These are phyloP conservation scores for Oryzias curvinotus DNA, from an alignment of 2,113 vertebrate genomes.

Conservation along the genomic window DNA sequence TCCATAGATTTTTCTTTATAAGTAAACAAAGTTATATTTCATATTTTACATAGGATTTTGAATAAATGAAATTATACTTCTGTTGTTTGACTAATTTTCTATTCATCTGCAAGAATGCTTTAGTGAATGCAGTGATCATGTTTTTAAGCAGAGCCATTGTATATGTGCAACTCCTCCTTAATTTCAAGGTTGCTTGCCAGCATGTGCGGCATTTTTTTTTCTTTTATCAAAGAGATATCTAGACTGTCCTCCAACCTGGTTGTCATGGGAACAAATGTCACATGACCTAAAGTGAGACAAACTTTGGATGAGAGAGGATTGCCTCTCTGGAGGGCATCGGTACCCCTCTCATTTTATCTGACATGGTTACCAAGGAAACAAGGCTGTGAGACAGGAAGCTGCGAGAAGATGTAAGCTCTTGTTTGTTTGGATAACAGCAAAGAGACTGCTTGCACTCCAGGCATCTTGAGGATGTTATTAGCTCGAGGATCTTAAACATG, in stretches of 20 bases:
- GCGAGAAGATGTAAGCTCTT: slow-evolving; percentile 71
- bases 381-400: slow-evolving; percentile 77
- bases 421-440: slow-evolving; percentile 78
- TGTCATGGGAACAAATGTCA: slow-evolving; percentile 82
- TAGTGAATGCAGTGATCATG: slow-evolving; percentile 45
- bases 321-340: slow-evolving; percentile 75
- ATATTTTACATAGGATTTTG: not conserved
- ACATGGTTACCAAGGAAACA: slow-evolving; percentile 84
- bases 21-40: not conserved
- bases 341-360: slow-evolving; percentile 78
- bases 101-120: not conserved
- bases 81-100: not conserved
- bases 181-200: slow-evolving; percentile 64
- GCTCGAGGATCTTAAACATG: slow-evolving; percentile 40
- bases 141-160: slow-evolving; percentile 39
- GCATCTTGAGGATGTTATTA: slow-evolving; percentile 50
- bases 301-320: slow-evolving; percentile 78
- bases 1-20: no score
- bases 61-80: not conserved
- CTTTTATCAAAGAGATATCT: slow-evolving; percentile 69
- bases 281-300: slow-evolving; percentile 78
- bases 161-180: slow-evolving; percentile 47
- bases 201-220: slow-evolving; percentile 56
- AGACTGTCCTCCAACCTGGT: slow-evolving; percentile 80
- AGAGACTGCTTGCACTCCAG: slow-evolving; percentile 63